Evolutionary conservation across 2,888 invertebrate species (phyloP).

Genomic region (Agonopterix arenella): DNA sequence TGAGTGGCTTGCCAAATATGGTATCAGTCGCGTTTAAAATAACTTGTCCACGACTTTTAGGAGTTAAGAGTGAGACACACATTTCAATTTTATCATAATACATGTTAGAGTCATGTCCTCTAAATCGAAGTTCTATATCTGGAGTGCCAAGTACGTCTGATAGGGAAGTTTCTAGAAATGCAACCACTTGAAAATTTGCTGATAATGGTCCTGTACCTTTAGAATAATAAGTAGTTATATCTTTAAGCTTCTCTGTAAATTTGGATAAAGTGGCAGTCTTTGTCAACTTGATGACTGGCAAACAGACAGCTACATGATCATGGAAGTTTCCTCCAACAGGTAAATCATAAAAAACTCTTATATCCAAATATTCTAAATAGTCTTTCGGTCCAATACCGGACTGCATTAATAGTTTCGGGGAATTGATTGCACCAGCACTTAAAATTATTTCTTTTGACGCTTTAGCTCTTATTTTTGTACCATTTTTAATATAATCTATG

Average conservation of each 20-base stretch:
- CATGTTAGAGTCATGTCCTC: slow-evolving; percentile 66
- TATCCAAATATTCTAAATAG: slow-evolving; percentile 61
- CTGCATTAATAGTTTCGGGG: slow-evolving; percentile 63
- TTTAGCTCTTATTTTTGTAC: slow-evolving; percentile 44
- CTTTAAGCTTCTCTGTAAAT: slow-evolving; percentile 59
- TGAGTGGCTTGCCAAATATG: slow-evolving; percentile 52
- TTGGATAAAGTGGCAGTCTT: slow-evolving; percentile 50
- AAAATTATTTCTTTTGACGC: slow-evolving; percentile 57
- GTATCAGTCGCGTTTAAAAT: slow-evolving; percentile 58
- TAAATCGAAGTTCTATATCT: slow-evolving; percentile 63
- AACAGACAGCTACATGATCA: slow-evolving; percentile 63
- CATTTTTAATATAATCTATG: slow-evolving; percentile 58
- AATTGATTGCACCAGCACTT: slow-evolving; percentile 62
- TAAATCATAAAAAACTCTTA: slow-evolving; percentile 46
- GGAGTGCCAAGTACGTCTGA: slow-evolving; percentile 59
- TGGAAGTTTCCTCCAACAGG: slow-evolving; percentile 67
- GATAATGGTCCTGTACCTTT: slow-evolving; percentile 61
- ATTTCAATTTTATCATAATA: slow-evolving; percentile 64
- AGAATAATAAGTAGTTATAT: slow-evolving; percentile 57
- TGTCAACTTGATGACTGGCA: slow-evolving; percentile 56
- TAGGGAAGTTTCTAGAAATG: slow-evolving; percentile 53
- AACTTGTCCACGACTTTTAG: slow-evolving; percentile 61
- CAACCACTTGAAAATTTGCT: slow-evolving; percentile 64
- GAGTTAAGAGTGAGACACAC: slow-evolving; percentile 59
- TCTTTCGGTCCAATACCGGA: slow-evolving; percentile 65